Evolutionary conservation across 2,888 invertebrate species (phyloP).

Genomic region (Trypoxylon attenuatum): DNA sequence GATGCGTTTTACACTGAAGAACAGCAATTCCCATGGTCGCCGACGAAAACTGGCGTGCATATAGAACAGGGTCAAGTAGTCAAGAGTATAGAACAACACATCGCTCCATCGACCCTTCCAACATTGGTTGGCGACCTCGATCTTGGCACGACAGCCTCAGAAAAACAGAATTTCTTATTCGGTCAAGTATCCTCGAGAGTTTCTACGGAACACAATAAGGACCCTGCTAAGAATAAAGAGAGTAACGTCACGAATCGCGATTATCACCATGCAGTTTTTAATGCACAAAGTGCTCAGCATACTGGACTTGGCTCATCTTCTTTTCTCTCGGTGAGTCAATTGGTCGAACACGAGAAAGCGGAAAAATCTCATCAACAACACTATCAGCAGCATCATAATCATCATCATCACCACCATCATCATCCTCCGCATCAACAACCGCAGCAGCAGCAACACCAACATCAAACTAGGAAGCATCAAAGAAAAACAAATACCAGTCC

Average conservation of each 20-base stretch:
- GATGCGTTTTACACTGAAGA: conserved; percentile 71
- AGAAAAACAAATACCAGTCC: conserved; percentile 68
- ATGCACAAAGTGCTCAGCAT: conserved; percentile 71
- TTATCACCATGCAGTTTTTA: conserved; percentile 64
- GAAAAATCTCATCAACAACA: conserved; percentile 64
- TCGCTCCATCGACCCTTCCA: conserved; percentile 77
- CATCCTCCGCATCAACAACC: conserved; percentile 54
- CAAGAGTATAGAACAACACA: conserved; percentile 68
- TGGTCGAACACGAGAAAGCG: conserved; percentile 78
- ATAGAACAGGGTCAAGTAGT: conserved; percentile 67
- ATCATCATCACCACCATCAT: conserved; percentile 54
- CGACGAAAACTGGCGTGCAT: conserved; percentile 76
- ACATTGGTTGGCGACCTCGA: conserved; percentile 80
- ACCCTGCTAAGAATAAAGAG: conserved; percentile 66
- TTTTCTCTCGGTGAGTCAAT: conserved; percentile 80
- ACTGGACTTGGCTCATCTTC: conserved; percentile 73
- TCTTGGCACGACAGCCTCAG: conserved; percentile 71
- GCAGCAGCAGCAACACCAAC: conserved; percentile 51
- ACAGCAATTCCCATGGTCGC: conserved; percentile 78
- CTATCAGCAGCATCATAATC: conserved; percentile 53
- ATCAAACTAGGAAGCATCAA: conserved; percentile 66
- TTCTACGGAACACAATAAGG: conserved; percentile 55
- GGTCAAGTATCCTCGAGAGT: conserved; percentile 60
- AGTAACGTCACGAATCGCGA: conserved; percentile 57
- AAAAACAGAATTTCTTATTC: conserved; percentile 70